Evolutionary conservation across 2,797 vertebrate genomes (phyloP), one percentile per base, ranked within the genome.

Genomic region (Scomberomorus guttatus): DNA sequence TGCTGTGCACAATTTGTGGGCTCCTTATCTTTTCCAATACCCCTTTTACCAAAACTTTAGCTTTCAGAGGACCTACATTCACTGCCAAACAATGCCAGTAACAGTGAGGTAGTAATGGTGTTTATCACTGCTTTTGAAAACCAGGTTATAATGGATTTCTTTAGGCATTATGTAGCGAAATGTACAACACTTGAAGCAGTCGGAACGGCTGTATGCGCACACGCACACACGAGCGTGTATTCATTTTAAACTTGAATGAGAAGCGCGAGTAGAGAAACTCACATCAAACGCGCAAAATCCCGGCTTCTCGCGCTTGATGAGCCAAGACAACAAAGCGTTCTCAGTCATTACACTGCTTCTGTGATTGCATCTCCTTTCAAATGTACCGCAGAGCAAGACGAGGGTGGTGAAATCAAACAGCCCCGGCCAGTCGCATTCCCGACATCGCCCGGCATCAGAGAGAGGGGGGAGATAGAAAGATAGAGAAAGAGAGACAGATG

Each of bases 361-460:
- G 56, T 82, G 77, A 83, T 89, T 74, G 81, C 46, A 77, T 29
- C 17, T 70, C 18, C 44, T 86, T 87, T 85, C 50, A 78, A 59
- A 60, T 37, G 57, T 55, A 75, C 29, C 70, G 66, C 62, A 76
- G 51, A 79, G 70, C 20, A 11, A 72, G 62, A 32, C 25, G 75
- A 58, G 58, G 39, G 14, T 51, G 70, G 67, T 57, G 74, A 79
- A 89, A 91, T 88, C 72, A 84, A 82, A 89, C 69, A 63, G 56
- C 46, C 56, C 39, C 14, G 46, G 58, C 34, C 78, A 48, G 59
- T 20, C 59, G 70, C 77, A 42, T n/a, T 48, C 50, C 15, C 56
- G 29, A 77, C 54, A 65, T 57, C 18, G 48, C 59, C 56, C 17
- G 77, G 27, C 17, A 62, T 65, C 59, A 74, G 24, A 69, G 25